Evolutionary conservation across 2,888 invertebrate species (phyloP).

Genomic region (Hanleya hanleyi): DNA sequence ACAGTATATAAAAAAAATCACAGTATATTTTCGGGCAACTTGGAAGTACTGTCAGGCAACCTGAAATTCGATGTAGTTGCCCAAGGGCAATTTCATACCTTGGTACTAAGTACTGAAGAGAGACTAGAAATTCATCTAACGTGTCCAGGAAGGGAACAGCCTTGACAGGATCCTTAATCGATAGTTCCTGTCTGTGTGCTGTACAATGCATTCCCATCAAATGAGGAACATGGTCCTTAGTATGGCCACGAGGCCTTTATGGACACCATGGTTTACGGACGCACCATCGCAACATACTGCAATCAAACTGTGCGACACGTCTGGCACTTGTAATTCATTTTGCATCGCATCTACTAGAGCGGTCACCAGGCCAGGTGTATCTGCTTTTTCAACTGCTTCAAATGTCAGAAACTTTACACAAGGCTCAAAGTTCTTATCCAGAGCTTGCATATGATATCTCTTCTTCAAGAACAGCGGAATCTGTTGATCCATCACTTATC

Average conservation of each 20-base stretch:
- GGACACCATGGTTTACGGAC: not conserved
- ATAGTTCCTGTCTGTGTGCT: no score
- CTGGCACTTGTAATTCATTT: not conserved
- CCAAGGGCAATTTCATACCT: no score
- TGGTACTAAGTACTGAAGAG: not conserved
- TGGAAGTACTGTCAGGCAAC: no score
- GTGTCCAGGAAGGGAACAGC: not conserved
- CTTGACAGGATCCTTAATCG: not conserved
- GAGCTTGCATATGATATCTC: not conserved
- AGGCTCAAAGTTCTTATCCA: not conserved
- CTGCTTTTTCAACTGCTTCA: not conserved
- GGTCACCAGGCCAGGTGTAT: not conserved
- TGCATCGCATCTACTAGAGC: not conserved
- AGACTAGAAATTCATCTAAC: not conserved
- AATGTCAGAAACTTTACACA: not conserved
- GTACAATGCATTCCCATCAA: not conserved
- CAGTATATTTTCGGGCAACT: no score
- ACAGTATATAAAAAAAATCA: no score
- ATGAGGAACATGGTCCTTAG: not conserved
- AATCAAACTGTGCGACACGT: not conserved
- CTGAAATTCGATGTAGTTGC: no score
- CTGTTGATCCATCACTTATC: not conserved
- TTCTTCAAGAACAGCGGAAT: not conserved
- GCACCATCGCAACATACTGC: not conserved
- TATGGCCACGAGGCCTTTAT: not conserved